These are phyloP conservation scores for Lophius americanus DNA, from an alignment of 2,797 vertebrate species.

Conservation along the genomic window DNA sequence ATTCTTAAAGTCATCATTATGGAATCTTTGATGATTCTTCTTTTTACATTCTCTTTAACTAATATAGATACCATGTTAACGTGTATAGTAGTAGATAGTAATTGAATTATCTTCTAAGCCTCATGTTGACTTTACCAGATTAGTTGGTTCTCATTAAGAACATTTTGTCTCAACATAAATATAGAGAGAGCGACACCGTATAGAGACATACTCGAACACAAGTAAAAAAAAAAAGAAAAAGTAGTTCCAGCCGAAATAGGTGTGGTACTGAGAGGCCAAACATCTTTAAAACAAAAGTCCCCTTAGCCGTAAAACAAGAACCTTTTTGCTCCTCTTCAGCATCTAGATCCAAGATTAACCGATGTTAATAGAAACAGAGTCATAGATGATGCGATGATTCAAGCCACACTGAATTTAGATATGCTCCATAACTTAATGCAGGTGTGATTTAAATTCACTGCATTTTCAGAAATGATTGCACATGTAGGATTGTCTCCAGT, in stretches of 20 bases:
- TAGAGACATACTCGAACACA: no score
- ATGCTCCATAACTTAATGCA: neutral
- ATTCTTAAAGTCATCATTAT: neutral
- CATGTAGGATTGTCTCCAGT: neutral
- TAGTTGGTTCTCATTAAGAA: neutral
- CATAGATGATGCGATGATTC: neutral
- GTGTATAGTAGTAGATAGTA: no score
- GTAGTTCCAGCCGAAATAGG: no score
- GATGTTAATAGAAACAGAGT: neutral
- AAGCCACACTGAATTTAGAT: slow-evolving; percentile 4
- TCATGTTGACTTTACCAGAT: neutral
- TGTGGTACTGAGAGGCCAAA: no score
- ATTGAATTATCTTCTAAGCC: neutral
- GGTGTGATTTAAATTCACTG: slow-evolving; percentile 4
- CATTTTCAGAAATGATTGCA: neutral
- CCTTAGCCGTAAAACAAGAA: neutral
- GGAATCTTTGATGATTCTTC: neutral
- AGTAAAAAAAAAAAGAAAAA: no score
- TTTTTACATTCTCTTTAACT: neutral
- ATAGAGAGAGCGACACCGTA: neutral
- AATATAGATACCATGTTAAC: neutral
- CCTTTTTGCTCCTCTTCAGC: no score
- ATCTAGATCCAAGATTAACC: neutral
- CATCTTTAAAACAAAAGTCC: no score
- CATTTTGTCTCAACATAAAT: neutral